phyloP scores from a whole-genome alignment of 2,888 invertebrate genomes.

The Embidobia sp. region DNA sequence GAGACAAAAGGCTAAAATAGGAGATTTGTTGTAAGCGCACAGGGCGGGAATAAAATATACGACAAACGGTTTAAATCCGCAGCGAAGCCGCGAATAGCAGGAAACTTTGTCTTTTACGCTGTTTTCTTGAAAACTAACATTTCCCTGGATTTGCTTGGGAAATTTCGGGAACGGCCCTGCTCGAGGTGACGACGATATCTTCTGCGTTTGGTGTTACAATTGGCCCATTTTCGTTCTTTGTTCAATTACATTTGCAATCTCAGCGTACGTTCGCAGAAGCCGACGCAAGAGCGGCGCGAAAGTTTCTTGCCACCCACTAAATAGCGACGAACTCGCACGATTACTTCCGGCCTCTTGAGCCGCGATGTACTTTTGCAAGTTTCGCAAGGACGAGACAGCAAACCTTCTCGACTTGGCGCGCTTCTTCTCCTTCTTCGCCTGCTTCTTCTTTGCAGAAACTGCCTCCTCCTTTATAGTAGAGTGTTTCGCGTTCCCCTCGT shows the following conservation, averaged over 20 bases:
- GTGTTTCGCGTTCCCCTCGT: too few relatives aligned
- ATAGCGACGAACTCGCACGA: constrained; percentile 76
- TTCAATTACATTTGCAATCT: constrained; percentile 53
- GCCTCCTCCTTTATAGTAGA: constrained; percentile 1
- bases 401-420: constrained; percentile 42
- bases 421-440: constrained; percentile 27
- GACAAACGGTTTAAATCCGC: too few relatives aligned
- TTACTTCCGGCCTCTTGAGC: constrained; percentile 80
- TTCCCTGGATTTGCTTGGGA: too few relatives aligned
- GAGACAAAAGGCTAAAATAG: too few relatives aligned
- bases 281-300: too few relatives aligned
- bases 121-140: too few relatives aligned
- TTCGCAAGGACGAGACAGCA: constrained; percentile 71
- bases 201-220: constrained; percentile 26
- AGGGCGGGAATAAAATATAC: too few relatives aligned
- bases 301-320: constrained; percentile 72
- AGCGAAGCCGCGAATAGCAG: too few relatives aligned
- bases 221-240: constrained; percentile 52
- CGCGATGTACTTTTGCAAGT: constrained; percentile 80
- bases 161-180: too few relatives aligned
- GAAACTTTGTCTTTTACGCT: too few relatives aligned
- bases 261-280: constrained; percentile 23
- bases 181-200: constrained; percentile 18
- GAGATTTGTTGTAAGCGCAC: too few relatives aligned
- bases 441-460: too few relatives aligned